These are phyloP conservation scores for Eilema griseolum DNA, from an alignment of 2,888 invertebrate species.

Conservation along the genomic window DNA sequence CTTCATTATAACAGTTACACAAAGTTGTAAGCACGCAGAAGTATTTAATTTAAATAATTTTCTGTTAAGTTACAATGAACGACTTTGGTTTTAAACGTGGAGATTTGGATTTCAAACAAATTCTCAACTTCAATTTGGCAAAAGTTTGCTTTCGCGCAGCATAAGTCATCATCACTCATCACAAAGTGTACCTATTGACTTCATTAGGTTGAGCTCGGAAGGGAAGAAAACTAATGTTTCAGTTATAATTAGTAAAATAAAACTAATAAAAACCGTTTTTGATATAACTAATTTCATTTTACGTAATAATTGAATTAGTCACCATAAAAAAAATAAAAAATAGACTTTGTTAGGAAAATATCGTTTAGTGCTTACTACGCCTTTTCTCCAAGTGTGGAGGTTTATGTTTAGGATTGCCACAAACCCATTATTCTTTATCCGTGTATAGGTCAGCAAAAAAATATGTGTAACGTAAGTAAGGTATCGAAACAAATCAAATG, in stretches of 20 bases:
- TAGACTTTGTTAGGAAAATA: not conserved
- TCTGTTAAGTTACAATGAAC: slow-evolving; percentile 9
- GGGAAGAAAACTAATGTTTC: not conserved
- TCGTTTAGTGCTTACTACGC: not conserved
- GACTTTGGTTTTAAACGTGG: not conserved
- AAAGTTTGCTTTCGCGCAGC: not conserved
- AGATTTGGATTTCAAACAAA: not conserved
- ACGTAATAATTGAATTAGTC: not conserved
- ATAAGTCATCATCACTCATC: not conserved
- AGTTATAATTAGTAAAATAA: not conserved
- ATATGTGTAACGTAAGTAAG: not conserved
- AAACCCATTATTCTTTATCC: not conserved
- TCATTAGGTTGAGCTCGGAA: not conserved
- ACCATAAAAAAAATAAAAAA: not conserved
- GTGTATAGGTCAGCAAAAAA: not conserved
- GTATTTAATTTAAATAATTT: not conserved
- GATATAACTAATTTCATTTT: not conserved
- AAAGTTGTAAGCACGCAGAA: not conserved
- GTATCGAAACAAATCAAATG: slow-evolving; percentile 27
- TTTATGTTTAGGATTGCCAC: not conserved
- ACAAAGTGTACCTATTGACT: not conserved
- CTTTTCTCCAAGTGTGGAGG: not conserved
- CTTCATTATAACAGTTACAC: not conserved
- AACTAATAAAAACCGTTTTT: not conserved
- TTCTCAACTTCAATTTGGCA: not conserved